These are phyloP conservation scores for Acrocephalus scirpaceus DNA, from an alignment of 2,797 vertebrate genomes.

Conservation along the genomic window DNA sequence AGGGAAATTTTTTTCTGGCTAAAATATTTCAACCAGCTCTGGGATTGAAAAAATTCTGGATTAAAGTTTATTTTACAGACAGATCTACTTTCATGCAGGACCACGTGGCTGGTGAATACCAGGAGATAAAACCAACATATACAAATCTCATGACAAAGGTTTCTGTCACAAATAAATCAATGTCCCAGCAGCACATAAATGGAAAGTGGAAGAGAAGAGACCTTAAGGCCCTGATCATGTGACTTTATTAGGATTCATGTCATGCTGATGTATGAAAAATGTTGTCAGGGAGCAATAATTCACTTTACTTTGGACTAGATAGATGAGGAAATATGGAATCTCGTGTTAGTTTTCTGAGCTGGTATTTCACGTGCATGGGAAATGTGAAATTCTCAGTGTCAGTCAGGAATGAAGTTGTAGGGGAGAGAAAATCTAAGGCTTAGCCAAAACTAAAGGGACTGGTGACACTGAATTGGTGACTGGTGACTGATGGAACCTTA, in stretches of 20 bases:
- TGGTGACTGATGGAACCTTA: not conserved
- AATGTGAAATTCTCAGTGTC: not conserved
- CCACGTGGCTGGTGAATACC: not conserved
- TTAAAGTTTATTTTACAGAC: constrained; percentile 9
- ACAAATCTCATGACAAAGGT: not conserved
- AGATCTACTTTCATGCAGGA: not conserved
- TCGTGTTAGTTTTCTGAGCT: not conserved
- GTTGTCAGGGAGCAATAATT: not conserved
- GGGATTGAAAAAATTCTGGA: not conserved
- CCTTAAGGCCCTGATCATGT: not conserved
- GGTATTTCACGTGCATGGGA: not conserved
- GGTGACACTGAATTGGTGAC: not conserved
- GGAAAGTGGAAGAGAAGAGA: not conserved
- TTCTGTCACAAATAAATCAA: constrained; percentile 9
- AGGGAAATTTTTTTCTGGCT: not conserved
- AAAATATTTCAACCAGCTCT: not conserved
- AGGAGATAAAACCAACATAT: not conserved
- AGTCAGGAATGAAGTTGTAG: not conserved
- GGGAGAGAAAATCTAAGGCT: not conserved
- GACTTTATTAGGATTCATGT: not conserved
- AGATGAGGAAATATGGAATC: not conserved
- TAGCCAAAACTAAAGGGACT: not conserved
- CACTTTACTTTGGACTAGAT: not conserved
- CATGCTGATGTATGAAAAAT: not conserved
- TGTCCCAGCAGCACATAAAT: not conserved